Percentiles rank a stretch among this genome's conserved stretches.
These are phyloP conservation scores for Sciurus vulgaris DNA, from an alignment of 2,797 vertebrate species.

Conservation along the genomic window DNA sequence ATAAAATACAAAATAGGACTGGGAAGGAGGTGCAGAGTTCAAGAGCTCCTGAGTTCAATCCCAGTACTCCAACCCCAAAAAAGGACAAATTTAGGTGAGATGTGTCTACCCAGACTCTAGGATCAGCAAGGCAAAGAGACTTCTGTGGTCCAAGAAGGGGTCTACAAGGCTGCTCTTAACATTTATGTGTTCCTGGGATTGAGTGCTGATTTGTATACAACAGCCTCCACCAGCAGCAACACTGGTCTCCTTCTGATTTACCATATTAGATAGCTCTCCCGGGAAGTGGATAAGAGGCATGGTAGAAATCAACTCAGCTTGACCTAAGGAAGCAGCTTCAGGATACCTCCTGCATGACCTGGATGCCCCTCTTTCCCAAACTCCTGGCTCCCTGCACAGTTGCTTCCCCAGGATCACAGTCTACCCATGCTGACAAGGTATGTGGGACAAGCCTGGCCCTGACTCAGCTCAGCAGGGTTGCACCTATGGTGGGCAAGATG, in stretches of 20 bases:
- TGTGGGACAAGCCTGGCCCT: no score
- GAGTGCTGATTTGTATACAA: background rate
- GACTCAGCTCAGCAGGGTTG: background rate
- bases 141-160: accelerated
- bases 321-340: background rate
- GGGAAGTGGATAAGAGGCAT: background rate
- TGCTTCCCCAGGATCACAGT: background rate
- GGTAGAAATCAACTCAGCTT: background rate
- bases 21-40: no score
- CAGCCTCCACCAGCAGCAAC: background rate
- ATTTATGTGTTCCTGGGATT: background rate
- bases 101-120: accelerated
- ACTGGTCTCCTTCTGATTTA: background rate
- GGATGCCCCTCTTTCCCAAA: background rate
- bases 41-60: no score
- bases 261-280: background rate
- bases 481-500: no score
- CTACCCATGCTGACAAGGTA: accelerated
- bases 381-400: background rate
- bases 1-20: no score
- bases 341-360: background rate
- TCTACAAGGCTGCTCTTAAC: accelerated
- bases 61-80: no score
- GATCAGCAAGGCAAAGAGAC: no score
- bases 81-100: accelerated